Evolutionary conservation across 2,113 vertebrate species (phyloP), one percentile per base, ranked within the genome.

Genomic region (Callorhinus ursinus): DNA sequence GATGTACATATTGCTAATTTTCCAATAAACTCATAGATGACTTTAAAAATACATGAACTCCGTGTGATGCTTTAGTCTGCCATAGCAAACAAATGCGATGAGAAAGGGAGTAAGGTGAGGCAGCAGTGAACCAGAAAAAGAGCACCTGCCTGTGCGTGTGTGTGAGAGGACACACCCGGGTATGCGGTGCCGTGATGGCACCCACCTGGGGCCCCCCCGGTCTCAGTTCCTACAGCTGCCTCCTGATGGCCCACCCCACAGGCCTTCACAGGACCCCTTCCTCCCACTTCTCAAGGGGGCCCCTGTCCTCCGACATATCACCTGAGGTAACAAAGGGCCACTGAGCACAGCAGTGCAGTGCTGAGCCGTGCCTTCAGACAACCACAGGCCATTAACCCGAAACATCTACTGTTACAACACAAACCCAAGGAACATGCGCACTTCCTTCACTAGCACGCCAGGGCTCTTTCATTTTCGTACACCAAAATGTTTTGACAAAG

Each of bases 1-100:
- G 97, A 61, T 98, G 94, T 98, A 92, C 82, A 96, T 95, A 87
- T 83, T 80, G 74, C 80, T 93, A 63, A 95, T 93, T 98, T 98
- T 95, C 97, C 96, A 99, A 98, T 98, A 98, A 99, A 99, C 93
- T 97, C 95, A 26, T 93, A 82, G 87, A 88, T 90, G 97, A 97
- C 91, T 57, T 95, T 91, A 90, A 97, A 26, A 90, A 87, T 33
- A 94, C 77, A 71, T 19, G 92, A 97, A 90, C 26, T 93, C 92
- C 61, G 69, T 69, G 33, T 92, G 61, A 61, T 55, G 21, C 8
- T n/a, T 86, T 46, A 0, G 39, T 88, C 33, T 90, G 49, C 77
- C 39, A 10, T 69, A 74, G 59, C 61, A 90, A 81, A 95, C 85
- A 84, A 74, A 95, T 28, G 79, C 26, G 22, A 0, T 22, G n/a